Percentiles rank a stretch among this genome's conserved stretches.
Conservation (phyloP, 2,888 invertebrate genomes). For the Dynastes hyllus region DNA sequence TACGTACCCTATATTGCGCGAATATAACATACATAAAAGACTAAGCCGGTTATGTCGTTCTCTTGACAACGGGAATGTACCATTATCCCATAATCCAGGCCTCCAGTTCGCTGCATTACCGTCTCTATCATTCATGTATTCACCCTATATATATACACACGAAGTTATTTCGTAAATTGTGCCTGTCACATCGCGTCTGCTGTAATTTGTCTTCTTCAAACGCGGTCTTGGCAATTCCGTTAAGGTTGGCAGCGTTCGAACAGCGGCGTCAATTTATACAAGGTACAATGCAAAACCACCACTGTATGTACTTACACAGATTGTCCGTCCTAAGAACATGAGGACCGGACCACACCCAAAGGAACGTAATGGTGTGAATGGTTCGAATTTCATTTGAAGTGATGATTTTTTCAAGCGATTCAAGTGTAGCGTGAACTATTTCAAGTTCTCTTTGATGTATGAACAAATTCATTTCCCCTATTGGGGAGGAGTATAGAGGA, state of each 20-base stretch:
- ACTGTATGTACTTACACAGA: background rate
- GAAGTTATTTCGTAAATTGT: slow-evolving; percentile 68
- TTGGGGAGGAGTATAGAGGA: too few relatives aligned
- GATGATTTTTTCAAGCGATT: too few relatives aligned
- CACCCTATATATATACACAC: slow-evolving; percentile 61
- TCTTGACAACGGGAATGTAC: slow-evolving; percentile 26
- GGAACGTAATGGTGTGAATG: background rate
- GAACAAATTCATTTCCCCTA: too few relatives aligned
- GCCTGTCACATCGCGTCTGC: slow-evolving; percentile 65
- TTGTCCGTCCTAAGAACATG: too few relatives aligned
- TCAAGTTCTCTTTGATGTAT: too few relatives aligned
- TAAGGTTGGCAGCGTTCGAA: slow-evolving; percentile 12
- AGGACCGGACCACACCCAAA: too few relatives aligned
- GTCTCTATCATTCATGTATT: slow-evolving; percentile 69
- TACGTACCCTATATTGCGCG: background rate
- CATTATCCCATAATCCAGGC: slow-evolving; percentile 62
- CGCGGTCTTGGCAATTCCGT: slow-evolving; percentile 20
- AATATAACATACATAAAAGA: background rate
- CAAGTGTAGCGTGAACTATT: too few relatives aligned
- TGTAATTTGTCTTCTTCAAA: slow-evolving; percentile 66
- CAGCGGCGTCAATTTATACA: too few relatives aligned
- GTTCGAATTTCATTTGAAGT: background rate
- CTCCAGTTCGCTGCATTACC: slow-evolving; percentile 64
- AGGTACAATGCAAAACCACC: too few relatives aligned
- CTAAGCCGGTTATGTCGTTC: slow-evolving; percentile 47